Percentiles rank a stretch among this genome's conserved stretches.
These are phyloP conservation scores for Parthenolecanium corni DNA, from an alignment of 2,888 invertebrate genomes.

Conservation along the genomic window DNA sequence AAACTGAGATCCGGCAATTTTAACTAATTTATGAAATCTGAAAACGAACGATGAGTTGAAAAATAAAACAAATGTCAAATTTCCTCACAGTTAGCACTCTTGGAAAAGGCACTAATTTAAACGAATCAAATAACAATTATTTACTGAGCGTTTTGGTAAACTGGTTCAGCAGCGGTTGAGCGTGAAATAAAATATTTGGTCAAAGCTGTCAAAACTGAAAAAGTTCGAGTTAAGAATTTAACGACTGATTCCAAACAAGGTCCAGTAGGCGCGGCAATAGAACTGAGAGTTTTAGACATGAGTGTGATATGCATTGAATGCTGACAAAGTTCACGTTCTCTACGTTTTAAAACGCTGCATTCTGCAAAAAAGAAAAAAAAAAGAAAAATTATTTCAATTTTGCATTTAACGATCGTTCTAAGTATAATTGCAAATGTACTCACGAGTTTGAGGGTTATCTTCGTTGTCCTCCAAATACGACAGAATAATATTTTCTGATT, in stretches of 20 bases:
- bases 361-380: slow-evolving; percentile 7
- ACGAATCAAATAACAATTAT: slow-evolving; percentile 29
- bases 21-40: slow-evolving; percentile 35
- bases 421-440: not conserved
- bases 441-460: slow-evolving; percentile 14
- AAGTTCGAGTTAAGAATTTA: slow-evolving; percentile 46
- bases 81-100: not conserved
- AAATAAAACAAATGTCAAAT: slow-evolving; percentile 2
- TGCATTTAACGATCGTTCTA: not conserved
- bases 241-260: slow-evolving; percentile 45
- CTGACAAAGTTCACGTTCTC: slow-evolving; percentile 30
- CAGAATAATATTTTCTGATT: slow-evolving; percentile 37
- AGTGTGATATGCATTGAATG: slow-evolving; percentile 27
- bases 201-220: slow-evolving; percentile 44
- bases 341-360: slow-evolving; percentile 15
- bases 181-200: slow-evolving; percentile 49
- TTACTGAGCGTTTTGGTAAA: slow-evolving; percentile 45
- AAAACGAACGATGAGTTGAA: too few species aligned
- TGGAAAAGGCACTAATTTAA: not conserved
- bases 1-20: slow-evolving; percentile 35
- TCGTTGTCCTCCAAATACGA: slow-evolving; percentile 14
- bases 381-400: not conserved
- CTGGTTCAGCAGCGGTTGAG: slow-evolving; percentile 41
- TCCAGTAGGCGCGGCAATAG: slow-evolving; percentile 45
- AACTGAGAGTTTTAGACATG: slow-evolving; percentile 43